Percentiles rank a stretch among this genome's conserved stretches.
phyloP scores from a whole-genome alignment of 2,888 invertebrate genomes.

The Linhomoeus sp. region DNA sequence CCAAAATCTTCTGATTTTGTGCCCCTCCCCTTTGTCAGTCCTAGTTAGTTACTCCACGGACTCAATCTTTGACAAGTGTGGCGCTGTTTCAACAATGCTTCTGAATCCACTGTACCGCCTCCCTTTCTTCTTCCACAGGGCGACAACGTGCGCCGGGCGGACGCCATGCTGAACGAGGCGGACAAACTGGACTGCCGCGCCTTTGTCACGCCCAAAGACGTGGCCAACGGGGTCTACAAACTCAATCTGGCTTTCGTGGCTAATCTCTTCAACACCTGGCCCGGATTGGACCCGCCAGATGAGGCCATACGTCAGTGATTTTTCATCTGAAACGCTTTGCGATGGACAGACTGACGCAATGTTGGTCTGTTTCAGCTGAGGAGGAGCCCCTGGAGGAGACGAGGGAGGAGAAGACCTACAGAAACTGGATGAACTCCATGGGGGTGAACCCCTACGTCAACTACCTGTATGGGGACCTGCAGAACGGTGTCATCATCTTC shows the following conservation, averaged over 20 bases:
- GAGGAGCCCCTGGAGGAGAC: conserved; percentile 18
- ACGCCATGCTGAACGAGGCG: conserved; percentile 86
- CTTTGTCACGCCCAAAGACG: conserved; percentile 84
- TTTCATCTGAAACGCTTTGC: not conserved
- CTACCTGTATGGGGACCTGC: conserved; percentile 88
- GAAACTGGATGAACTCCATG: conserved; percentile 98
- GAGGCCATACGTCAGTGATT: conserved; percentile 12
- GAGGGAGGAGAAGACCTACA: conserved; percentile 42
- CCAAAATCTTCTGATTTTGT: no score
- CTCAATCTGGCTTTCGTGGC: conserved; percentile 96
- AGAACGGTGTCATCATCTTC: conserved; percentile 87
- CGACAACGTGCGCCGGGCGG: conserved; percentile 46
- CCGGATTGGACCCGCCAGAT: conserved; percentile 50
- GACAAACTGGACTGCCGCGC: conserved; percentile 82
- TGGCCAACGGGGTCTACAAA: conserved; percentile 87
- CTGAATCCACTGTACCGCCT: no score
- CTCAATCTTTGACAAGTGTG: no score
- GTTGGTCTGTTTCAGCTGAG: conserved; percentile 8
- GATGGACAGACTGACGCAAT: conserved; percentile 6
- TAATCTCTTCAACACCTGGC: conserved; percentile 95
- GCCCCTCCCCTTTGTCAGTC: no score
- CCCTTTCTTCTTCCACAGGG: not conserved
- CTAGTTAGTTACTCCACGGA: no score
- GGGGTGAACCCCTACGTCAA: conserved; percentile 89
- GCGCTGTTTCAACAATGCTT: no score